phyloP scores from a whole-genome alignment of 1,140 invertebrate genomes.

The Coelopa frigida region DNA sequence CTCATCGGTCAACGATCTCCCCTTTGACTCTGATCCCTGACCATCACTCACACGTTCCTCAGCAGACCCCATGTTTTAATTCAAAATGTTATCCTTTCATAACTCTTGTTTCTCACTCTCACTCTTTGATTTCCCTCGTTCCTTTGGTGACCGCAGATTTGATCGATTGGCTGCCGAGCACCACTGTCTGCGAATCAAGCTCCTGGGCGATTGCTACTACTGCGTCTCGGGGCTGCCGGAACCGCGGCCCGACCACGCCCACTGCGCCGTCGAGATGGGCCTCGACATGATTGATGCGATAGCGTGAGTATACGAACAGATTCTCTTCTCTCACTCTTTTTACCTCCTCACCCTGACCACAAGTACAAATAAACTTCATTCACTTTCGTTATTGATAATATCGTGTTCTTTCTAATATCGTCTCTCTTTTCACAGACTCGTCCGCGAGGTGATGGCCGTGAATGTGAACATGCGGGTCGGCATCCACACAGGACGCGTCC shows the following conservation, averaged over 20 bases:
- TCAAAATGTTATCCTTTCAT: too few relatives aligned
- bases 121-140: too few relatives aligned
- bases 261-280: conserved; percentile 93
- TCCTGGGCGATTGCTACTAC: conserved; percentile 92
- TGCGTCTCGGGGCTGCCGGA: conserved; percentile 87
- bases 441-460: conserved; percentile 80
- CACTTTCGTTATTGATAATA: conserved; percentile 13
- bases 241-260: conserved; percentile 80
- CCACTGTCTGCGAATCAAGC: conserved; percentile 86
- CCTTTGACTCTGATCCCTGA: too few relatives aligned
- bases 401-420: not conserved
- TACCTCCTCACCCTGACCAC: too few relatives aligned
- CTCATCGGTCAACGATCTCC: too few relatives aligned
- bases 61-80: too few relatives aligned
- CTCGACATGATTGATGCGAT: conserved; percentile 96
- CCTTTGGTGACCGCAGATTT: conserved; percentile 57
- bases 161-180: conserved; percentile 85
- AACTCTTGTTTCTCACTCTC: too few relatives aligned
- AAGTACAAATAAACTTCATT: too few relatives aligned
- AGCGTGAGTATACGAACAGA: conserved; percentile 60
- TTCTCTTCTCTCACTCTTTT: not conserved
- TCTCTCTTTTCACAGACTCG: conserved; percentile 53
- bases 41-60: too few relatives aligned
- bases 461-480: conserved; percentile 94
- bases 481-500: conserved; percentile 87